These are phyloP conservation scores for Lineus longissimus DNA, from an alignment of 1,140 invertebrate species.

Conservation along the genomic window DNA sequence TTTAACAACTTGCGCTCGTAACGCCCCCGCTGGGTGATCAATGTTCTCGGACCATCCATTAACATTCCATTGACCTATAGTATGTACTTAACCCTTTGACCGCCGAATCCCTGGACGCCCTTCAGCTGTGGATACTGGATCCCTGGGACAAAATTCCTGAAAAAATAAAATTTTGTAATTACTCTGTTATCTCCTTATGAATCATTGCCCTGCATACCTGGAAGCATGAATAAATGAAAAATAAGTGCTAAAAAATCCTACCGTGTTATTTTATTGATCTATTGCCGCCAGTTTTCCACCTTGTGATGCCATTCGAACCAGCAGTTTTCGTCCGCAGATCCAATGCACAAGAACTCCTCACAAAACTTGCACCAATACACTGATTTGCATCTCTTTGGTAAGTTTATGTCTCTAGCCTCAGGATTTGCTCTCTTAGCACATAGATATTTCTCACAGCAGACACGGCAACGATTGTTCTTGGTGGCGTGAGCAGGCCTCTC, in stretches of 20 bases:
- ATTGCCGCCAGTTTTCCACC: neutral
- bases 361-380: conserved; percentile 7
- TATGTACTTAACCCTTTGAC: neutral
- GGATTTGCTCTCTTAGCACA: neutral
- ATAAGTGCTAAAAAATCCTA: neutral
- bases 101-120: neutral
- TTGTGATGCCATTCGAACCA: conserved; percentile 7
- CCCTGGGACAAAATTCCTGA: neutral
- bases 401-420: neutral
- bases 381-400: conserved; percentile 4
- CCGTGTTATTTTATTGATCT: neutral
- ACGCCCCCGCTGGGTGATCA: too few species aligned
- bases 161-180: neutral
- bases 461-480: conserved; percentile 10
- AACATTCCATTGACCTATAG: too few species aligned
- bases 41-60: too few species aligned
- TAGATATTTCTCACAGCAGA: neutral
- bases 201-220: neutral
- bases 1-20: too few species aligned
- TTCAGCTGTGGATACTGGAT: neutral
- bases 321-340: neutral
- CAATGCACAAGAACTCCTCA: conserved; percentile 9
- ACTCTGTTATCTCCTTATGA: neutral
- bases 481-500: too few species aligned
- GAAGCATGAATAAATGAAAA: conserved; percentile 1